Base-by-base conservation (phyloP, 2,888 invertebrate genomes). In the Apodemia hepburni region DNA sequence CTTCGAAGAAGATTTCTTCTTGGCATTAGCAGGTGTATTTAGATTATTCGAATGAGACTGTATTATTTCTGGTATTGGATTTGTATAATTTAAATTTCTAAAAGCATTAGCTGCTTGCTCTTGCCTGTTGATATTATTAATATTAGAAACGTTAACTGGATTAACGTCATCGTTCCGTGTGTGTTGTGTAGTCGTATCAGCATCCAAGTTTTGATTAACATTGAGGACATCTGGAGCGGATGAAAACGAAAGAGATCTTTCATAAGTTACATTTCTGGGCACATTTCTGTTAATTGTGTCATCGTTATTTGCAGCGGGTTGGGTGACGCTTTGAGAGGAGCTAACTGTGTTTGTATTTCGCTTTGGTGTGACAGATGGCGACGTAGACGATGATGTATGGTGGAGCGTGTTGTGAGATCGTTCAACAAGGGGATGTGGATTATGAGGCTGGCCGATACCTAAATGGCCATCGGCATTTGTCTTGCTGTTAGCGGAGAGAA, bases 401-500 rank as follows among this genome's bases (percentile, higher is more conserved):
- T 83, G 84, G 61, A 90, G 79, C 15, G 90, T 78, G 73, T 93
- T 93, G 77, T 94, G 93, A 8, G 93, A 92, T 65, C 94, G 85
- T 75, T 94, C 94, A 42, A 83, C 85, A 61, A 92, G 78, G 3
- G 92, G 89, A 67, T 89, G 85, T 45, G 92, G 85, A 67, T 78
- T 77, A 71, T 80, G 83, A 18, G 82, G 72, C 35, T 77, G 75
- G 9, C 79, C 82, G 54, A 77, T 81, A 65, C 91, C 90, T 69
- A 91, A 82, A 63, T 92, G 85, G 2, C 84, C 82, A 63, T 93
- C 94, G 71, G 95, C 95, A 76, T 95, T 95, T 74, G 95, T 95
- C 85, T 97, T 97, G 77, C 93, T 93, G 76, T 86, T 93, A 62
- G 94, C 94, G 51, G 96, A 96, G 58, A 97, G 92, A 65, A 97